Evolutionary conservation across 1,140 invertebrate genomes (phyloP), one percentile per base, ranked within the genome.

Genomic region (Conus betulinus): DNA sequence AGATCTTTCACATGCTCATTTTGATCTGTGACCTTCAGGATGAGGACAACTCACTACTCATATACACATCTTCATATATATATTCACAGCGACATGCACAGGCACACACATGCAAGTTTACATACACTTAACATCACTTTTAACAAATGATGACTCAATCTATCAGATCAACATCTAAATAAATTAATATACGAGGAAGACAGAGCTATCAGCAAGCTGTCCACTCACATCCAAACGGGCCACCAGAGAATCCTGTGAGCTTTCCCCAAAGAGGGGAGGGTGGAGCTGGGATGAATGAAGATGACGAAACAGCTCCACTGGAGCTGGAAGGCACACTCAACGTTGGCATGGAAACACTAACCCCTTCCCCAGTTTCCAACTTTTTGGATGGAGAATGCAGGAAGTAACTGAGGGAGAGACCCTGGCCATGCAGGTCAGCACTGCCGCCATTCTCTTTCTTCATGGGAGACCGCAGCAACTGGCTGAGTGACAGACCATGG

Each of bases 211-310:
- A 60, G 57, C 57, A 60, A 60, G 57, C 57, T 11, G 57, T 60
- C 8, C 76, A 86, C 90, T 90, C 88, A 90, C 90, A 88, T 90
- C 90, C 78, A 89, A 55, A n/a, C 87, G 76, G 7, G 88, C 88
- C 83, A 89, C 89, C 17, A 90, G 81, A 27, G 90, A 89, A 71
- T 90, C 90, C 51, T 88, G 82, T 13, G 90, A 90, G 55, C 84
- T 89, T 67, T 90, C 90, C 53, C 87, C 87, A 57, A 90, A 90
- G 27, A 90, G 53, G 8, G n/a, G 87, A 82, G 10, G 78, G 85
- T 23, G 85, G 87, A 39, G 84, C 79, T 39, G 85, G 55, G 52
- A 85, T 81, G 39, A 86, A 89, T 6, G 88, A 81, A 8, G 81
- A 63, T 27, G 57, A 81, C 20, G 84, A 51, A 20, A 74, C 52